Percentiles rank a stretch among this genome's conserved stretches.
Conservation (phyloP, 2,797 vertebrate genomes). For the Microctenopoma stevenorrisi region DNA sequence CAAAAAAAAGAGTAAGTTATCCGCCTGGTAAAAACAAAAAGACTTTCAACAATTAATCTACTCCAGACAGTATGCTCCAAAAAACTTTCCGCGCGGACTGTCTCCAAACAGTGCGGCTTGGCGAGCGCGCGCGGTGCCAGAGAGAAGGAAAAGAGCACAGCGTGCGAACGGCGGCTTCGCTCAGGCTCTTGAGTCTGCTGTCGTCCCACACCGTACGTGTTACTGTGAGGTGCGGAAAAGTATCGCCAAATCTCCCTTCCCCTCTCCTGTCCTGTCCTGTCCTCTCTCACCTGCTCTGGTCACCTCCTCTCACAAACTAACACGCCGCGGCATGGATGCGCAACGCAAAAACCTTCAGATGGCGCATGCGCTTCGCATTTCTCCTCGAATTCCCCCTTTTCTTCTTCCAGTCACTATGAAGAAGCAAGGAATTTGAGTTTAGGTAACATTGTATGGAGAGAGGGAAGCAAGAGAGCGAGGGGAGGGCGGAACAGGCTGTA, state of each 20-base stretch:
- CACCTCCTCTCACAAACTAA: constrained; percentile 75
- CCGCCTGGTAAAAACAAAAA: constrained; percentile 29
- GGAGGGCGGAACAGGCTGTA: constrained; percentile 81
- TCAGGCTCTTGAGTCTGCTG: constrained; percentile 50
- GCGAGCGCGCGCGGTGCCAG: constrained; percentile 56
- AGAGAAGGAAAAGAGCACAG: constrained; percentile 48
- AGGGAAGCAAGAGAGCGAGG: constrained; percentile 20
- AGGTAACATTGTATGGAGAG: constrained; percentile 84
- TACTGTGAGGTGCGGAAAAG: constrained; percentile 60
- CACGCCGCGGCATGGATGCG: constrained; percentile 70
- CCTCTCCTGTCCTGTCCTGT: constrained; percentile 1
- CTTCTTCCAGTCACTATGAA: constrained; percentile 71
- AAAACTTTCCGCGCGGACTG: constrained; percentile 58
- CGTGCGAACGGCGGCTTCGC: constrained; percentile 59
- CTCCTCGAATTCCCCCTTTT: constrained; percentile 75
- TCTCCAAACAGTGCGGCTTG: constrained; percentile 73
- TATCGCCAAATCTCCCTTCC: constrained; percentile 43
- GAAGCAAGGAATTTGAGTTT: constrained; percentile 58
- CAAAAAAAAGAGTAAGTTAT: constrained; percentile 47
- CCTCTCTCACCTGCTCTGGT: constrained; percentile 80
- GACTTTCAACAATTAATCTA: constrained; percentile 54
- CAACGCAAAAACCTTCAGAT: constrained; percentile 72
- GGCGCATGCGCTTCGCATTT: constrained; percentile 89
- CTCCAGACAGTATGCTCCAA: constrained; percentile 64
- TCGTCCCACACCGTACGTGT: constrained; percentile 61